Conservation (phyloP, 2,113 vertebrate genomes). For the Lampris incognitus region DNA sequence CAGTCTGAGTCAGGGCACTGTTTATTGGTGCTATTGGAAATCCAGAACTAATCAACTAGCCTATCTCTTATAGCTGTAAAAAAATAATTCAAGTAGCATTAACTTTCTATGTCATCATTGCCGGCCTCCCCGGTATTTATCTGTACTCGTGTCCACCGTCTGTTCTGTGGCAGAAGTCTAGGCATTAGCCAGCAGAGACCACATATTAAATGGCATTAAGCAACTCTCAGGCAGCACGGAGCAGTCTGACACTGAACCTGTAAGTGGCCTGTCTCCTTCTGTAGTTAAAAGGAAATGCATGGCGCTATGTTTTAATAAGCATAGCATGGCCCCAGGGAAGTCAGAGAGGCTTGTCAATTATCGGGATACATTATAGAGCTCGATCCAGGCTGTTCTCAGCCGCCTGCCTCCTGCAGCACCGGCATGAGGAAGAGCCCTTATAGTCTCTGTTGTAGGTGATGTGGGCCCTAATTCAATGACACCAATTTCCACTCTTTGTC, state of each 20-base stretch:
- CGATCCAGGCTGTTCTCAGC: constrained; percentile 29
- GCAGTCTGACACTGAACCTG: constrained; percentile 52
- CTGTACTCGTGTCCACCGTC: neutral
- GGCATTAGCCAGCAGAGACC: constrained; percentile 5
- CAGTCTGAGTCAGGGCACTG: no score
- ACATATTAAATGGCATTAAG: constrained; percentile 49
- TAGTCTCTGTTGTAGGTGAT: constrained; percentile 43
- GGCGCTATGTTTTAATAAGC: constrained; percentile 64
- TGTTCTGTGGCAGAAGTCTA: constrained; percentile 2
- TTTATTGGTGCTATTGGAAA: no score
- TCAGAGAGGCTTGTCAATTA: constrained; percentile 68
- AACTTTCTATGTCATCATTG: neutral
- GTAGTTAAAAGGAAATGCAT: constrained; percentile 67
- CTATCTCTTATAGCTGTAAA: no score
- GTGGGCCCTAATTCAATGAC: constrained; percentile 49
- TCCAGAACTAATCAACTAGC: no score
- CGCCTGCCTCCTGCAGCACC: constrained; percentile 29
- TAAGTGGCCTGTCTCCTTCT: constrained; percentile 58
- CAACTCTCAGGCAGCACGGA: constrained; percentile 47
- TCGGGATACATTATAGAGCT: constrained; percentile 54
- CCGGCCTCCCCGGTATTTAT: neutral
- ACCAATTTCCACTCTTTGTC: constrained; percentile 48
- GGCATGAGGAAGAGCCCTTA: constrained; percentile 12
- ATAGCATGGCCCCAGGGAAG: constrained; percentile 55
- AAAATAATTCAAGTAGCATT: neutral